Conservation (phyloP, 2,113 vertebrate genomes). For the Apteryx mantelli region DNA sequence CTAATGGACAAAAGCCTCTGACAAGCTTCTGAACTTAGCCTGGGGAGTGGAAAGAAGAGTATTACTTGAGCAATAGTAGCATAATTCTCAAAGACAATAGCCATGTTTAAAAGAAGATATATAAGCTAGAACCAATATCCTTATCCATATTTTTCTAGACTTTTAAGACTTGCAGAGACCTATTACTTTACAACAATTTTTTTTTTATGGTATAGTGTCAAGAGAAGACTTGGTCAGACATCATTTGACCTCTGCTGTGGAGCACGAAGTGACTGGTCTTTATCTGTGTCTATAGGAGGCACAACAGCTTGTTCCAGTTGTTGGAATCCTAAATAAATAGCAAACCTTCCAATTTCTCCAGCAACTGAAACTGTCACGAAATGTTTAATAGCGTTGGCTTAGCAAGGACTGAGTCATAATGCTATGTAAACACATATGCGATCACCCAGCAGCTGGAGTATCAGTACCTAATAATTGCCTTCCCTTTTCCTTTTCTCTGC, state of each 20-base stretch:
- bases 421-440: background rate
- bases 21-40: background rate
- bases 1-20: background rate
- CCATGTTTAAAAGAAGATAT: background rate
- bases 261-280: background rate
- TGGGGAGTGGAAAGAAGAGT: background rate
- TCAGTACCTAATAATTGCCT: background rate
- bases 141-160: background rate
- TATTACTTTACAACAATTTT: background rate
- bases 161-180: background rate
- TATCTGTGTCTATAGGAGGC: background rate
- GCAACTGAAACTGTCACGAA: background rate
- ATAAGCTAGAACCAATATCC: background rate
- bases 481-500: background rate
- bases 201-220: background rate
- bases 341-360: background rate
- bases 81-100: background rate
- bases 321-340: slow-evolving; percentile 9
- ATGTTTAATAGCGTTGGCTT: background rate
- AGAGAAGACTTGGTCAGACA: background rate
- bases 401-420: background rate
- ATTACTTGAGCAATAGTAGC: background rate
- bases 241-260: background rate
- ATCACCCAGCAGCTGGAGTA: background rate
- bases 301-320: background rate